These are phyloP conservation scores for Amblyjoppa fuscipennis DNA, from an alignment of 2,888 invertebrate genomes.

Conservation along the genomic window DNA sequence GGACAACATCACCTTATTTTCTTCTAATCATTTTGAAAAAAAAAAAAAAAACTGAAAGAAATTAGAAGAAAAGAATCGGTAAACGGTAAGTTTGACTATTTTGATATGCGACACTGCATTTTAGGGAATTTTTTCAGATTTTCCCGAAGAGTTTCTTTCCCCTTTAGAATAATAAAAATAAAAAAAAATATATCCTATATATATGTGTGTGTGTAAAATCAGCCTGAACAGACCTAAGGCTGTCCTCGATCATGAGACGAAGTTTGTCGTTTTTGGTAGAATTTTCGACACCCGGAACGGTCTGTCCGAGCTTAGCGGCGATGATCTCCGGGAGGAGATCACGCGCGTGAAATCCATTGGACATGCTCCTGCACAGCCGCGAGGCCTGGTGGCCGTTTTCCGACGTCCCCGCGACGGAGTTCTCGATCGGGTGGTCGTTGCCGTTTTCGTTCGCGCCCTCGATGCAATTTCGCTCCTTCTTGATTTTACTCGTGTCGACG, in stretches of 20 bases:
- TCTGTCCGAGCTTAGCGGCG: slow-evolving; percentile 78
- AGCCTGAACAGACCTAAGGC: slow-evolving; percentile 86
- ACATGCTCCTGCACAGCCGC: slow-evolving; percentile 52
- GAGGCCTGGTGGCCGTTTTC: slow-evolving; percentile 62
- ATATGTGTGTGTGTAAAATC: neutral
- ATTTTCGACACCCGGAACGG: slow-evolving; percentile 72
- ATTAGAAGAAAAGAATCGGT: too few relatives aligned
- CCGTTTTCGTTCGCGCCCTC: slow-evolving; percentile 69
- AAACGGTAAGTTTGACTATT: too few relatives aligned
- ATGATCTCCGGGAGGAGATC: slow-evolving; percentile 82
- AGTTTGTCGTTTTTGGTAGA: slow-evolving; percentile 84
- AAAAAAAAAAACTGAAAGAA: too few relatives aligned
- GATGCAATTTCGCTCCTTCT: slow-evolving; percentile 77
- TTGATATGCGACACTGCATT: too few relatives aligned
- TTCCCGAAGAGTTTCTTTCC: too few relatives aligned
- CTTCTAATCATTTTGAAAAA: too few relatives aligned
- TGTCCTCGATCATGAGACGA: slow-evolving; percentile 89
- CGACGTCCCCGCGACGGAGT: slow-evolving; percentile 54
- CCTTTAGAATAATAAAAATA: too few relatives aligned
- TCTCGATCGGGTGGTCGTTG: slow-evolving; percentile 58
- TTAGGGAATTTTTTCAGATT: too few relatives aligned
- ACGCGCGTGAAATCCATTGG: slow-evolving; percentile 81
- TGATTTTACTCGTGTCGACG: slow-evolving; percentile 79
- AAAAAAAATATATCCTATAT: too few relatives aligned
- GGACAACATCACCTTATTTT: too few relatives aligned